Evolutionary conservation across 35 echinoderm and acorn worm species (phyloP), one percentile per base, ranked within the genome.

Genomic region (Eucidaris tribuloides): DNA sequence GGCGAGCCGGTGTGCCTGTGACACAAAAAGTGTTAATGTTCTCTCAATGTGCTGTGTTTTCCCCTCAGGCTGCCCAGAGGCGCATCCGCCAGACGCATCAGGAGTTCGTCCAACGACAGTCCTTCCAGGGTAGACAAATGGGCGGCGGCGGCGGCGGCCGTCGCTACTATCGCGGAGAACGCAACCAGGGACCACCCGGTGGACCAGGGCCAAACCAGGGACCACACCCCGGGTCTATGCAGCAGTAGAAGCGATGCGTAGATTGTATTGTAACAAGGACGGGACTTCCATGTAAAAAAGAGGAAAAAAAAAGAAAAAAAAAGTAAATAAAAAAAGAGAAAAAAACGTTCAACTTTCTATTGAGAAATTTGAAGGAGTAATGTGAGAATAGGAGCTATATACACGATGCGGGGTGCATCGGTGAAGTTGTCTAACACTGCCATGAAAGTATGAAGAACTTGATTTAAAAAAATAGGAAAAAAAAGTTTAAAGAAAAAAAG

Each of bases 21-120:
- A n/a, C n/a, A n/a, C n/a, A n/a, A n/a, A n/a, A n/a, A n/a, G n/a
- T n/a, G n/a, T n/a, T n/a, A n/a, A n/a, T n/a, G n/a, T n/a, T n/a
- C n/a, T n/a, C n/a, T n/a, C n/a, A n/a, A n/a, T n/a, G n/a, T n/a
- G n/a, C n/a, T n/a, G n/a, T n/a, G n/a, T n/a, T n/a, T n/a, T n/a
- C n/a, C 29, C 38, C 60, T 14, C 76, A 91, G 88, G 88, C 88
- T 32, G 88, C 88, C 14, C 81, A 91, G 71, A 74, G 88, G 22
- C 88, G 88, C 33, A 84, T 91, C 70, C 71, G 88, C 58, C 74
- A 79, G 57, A 81, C 83, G 70, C 70, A 85, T 54, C 71, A 60
- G 39, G 88, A 91, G 23, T 91, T 82, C 59, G 45, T 32, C 28
- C 55, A 88, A 23, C 85, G 85, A 7, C 76, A 88, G 24, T 44